Evolutionary conservation across 2,888 invertebrate genomes (phyloP).

Genomic region (Anagyrus pseudococci): DNA sequence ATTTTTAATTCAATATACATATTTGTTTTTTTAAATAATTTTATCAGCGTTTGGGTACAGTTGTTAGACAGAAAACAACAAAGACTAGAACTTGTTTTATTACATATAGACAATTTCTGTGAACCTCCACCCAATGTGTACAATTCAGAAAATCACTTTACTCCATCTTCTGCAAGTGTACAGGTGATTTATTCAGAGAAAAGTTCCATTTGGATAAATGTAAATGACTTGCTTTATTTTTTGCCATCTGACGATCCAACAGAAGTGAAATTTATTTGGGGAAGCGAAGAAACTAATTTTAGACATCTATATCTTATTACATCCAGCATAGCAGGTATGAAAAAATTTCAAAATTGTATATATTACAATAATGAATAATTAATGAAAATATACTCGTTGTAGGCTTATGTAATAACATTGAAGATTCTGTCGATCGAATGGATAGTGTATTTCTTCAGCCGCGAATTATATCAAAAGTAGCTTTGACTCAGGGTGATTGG

Average conservation of each 20-base stretch:
- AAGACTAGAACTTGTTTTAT: constrained; percentile 80
- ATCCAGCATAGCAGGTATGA: constrained; percentile 63
- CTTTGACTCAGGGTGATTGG: constrained; percentile 92
- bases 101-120: constrained; percentile 81
- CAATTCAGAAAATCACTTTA: constrained; percentile 61
- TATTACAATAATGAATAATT: constrained; percentile 6
- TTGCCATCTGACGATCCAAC: constrained; percentile 68
- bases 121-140: constrained; percentile 66
- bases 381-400: constrained; percentile 50
- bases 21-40: too few species aligned
- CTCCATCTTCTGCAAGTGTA: constrained; percentile 61
- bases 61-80: constrained; percentile 89
- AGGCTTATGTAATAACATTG: constrained; percentile 66
- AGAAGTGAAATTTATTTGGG: constrained; percentile 81
- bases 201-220: constrained; percentile 89
- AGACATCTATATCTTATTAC: constrained; percentile 86
- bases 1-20: not conserved
- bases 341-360: constrained; percentile 4
- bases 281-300: constrained; percentile 89
- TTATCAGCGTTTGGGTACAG: constrained; percentile 86
- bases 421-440: constrained; percentile 64
- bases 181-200: constrained; percentile 70
- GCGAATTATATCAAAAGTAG: constrained; percentile 73
- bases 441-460: constrained; percentile 67
- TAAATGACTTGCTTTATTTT: constrained; percentile 89